These are phyloP conservation scores for Liopterus haemorrhoidalis DNA, from an alignment of 2,888 invertebrate genomes.

Conservation along the genomic window DNA sequence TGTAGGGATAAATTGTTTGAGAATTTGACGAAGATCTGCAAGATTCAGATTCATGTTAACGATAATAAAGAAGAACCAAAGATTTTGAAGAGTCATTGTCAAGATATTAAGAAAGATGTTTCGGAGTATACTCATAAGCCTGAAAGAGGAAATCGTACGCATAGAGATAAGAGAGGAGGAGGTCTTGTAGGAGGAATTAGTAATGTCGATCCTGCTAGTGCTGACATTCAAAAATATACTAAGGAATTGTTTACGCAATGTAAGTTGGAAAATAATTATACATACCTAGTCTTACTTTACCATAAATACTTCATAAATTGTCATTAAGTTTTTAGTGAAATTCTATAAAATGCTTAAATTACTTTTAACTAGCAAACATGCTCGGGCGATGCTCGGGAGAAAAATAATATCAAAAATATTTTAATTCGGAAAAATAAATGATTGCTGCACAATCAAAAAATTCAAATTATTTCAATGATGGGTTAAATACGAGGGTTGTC, in stretches of 20 bases:
- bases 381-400: neutral
- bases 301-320: too few relatives aligned
- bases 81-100: slow-evolving; percentile 50
- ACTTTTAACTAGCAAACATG: neutral
- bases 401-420: too few relatives aligned
- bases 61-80: slow-evolving; percentile 44
- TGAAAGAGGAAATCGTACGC: slow-evolving; percentile 14
- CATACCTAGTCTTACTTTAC: too few relatives aligned
- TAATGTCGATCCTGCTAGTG: slow-evolving; percentile 30
- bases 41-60: slow-evolving; percentile 48
- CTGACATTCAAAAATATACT: slow-evolving; percentile 31
- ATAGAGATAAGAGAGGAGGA: slow-evolving; percentile 12
- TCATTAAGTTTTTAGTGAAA: too few relatives aligned
- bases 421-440: too few relatives aligned
- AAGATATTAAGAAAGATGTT: slow-evolving; percentile 40
- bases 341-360: too few relatives aligned
- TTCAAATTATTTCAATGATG: too few relatives aligned
- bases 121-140: slow-evolving; percentile 14
- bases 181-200: slow-evolving; percentile 26
- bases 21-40: slow-evolving; percentile 49
- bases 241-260: slow-evolving; percentile 30
- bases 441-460: too few relatives aligned
- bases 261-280: slow-evolving; percentile 16
- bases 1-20: slow-evolving; percentile 40
- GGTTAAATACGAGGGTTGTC: too few relatives aligned